Conservation (phyloP, 2,797 vertebrate species). For the Micromesistius poutassou region DNA sequence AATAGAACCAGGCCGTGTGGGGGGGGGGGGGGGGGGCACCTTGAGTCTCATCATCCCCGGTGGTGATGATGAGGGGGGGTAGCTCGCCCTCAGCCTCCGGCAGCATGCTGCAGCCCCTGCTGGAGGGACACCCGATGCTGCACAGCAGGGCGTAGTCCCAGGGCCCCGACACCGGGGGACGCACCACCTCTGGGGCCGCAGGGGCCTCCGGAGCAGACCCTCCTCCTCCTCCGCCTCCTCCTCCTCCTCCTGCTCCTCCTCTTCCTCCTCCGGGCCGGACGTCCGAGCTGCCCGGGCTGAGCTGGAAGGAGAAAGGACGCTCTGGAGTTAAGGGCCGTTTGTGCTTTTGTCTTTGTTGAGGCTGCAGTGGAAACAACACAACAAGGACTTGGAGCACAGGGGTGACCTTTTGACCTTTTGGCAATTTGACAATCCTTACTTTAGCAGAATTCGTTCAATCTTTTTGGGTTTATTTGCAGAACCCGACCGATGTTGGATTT, state of each 20-base stretch:
- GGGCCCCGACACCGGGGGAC: conserved; percentile 56
- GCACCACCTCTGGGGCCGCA: conserved; percentile 29
- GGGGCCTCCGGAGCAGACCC: conserved; percentile 27
- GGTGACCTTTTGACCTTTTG: too few species aligned
- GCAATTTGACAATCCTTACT: too few species aligned
- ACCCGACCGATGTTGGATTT: too few species aligned
- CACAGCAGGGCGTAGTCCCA: conserved; percentile 80
- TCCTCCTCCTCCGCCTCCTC: background rate
- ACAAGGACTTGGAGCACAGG: too few species aligned
- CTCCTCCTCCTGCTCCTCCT: background rate
- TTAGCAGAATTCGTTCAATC: too few species aligned
- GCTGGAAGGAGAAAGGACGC: conserved; percentile 43
- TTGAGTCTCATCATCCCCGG: conserved; percentile 72
- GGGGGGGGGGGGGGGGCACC: conserved; percentile 60
- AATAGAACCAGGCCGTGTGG: too few species aligned
- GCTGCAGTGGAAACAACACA: background rate
- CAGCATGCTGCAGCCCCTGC: conserved; percentile 75
- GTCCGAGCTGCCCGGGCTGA: conserved; percentile 40
- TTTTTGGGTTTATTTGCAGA: too few species aligned
- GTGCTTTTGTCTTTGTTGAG: background rate
- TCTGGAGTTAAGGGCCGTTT: background rate
- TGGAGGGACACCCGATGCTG: conserved; percentile 73
- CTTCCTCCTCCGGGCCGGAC: conserved; percentile 2
- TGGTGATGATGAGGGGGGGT: conserved; percentile 83
- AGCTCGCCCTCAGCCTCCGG: conserved; percentile 78